These are phyloP conservation scores for Micrastur ruficollis DNA, from an alignment of 2,797 vertebrate species.

Conservation along the genomic window DNA sequence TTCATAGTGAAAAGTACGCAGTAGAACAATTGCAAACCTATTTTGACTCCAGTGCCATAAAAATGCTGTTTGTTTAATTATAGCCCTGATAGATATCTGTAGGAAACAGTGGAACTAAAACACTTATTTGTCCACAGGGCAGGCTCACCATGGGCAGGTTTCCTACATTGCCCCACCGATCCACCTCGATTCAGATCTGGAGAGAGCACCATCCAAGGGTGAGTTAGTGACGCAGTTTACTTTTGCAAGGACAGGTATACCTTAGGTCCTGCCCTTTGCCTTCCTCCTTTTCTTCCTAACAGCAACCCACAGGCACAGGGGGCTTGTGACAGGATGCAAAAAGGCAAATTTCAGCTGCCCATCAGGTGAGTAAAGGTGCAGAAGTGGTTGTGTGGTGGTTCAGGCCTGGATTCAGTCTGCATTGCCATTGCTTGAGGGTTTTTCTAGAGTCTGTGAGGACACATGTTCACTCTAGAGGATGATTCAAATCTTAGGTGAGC, in stretches of 20 bases:
- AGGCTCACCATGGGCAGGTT: constrained; percentile 77
- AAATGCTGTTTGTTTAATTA: not conserved
- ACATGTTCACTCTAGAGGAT: not conserved
- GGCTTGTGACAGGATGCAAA: not conserved
- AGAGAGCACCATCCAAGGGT: constrained; percentile 75
- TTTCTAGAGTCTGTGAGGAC: not conserved
- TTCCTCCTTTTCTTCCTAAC: not conserved
- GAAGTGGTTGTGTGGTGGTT: accelerated
- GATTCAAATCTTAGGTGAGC: not conserved
- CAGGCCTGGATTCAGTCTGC: not conserved
- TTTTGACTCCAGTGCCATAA: not conserved
- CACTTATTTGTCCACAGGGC: constrained; percentile 71
- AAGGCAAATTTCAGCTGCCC: not conserved
- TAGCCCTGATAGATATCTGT: not conserved
- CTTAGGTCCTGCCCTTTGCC: not conserved
- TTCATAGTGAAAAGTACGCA: not conserved
- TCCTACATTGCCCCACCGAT: constrained; percentile 78
- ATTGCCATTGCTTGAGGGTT: not conserved
- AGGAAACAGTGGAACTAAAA: constrained; percentile 19
- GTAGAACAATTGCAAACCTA: not conserved
- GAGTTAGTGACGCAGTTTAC: constrained; percentile 33
- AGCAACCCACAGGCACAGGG: not conserved
- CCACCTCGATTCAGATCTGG: constrained; percentile 77
- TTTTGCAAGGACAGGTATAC: not conserved
- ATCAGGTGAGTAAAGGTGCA: not conserved